Evolutionary conservation across 2,888 invertebrate genomes (phyloP), one percentile per base, ranked within the genome.

Genomic region (Orthonevra nobilis): DNA sequence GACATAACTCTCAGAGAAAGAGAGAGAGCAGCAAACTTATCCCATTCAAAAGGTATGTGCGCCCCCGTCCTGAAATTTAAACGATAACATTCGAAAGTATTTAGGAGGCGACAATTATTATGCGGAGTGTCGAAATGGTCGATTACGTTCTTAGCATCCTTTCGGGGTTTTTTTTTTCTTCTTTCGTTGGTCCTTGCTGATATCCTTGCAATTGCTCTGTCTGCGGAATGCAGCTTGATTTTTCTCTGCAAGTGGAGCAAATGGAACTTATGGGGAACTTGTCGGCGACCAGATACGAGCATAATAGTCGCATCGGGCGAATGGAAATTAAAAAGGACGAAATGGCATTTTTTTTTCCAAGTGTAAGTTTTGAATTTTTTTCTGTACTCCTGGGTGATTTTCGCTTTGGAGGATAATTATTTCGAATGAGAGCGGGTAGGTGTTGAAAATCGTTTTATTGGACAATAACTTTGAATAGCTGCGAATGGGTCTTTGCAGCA

Each of bases 81-180:
- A 79, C 66, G 79, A 79, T 79, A 79, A 68, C 73, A 79, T 73
- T 79, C 61, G 61, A 72, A 73, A 79, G 79, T 73, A 73, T 79
- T 73, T 79, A 79, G 60, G 79, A 79, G 79, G 61, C 79, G 79
- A 79, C 79, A 73, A 79, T 66, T 79, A 79, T 73, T 73, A 79
- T 79, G 79, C 66, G 48, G 73, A 73, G 73, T 68, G 79, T 73
- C 66, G 79, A 79, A 79, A 79, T 73, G 54, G 79, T 73, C 79
- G 79, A 72, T 79, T 66, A 66, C 70, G 32, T 54, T 50, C 26
- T 12, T 32, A 36, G 30, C 15, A 48, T 58, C 46, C 32, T 50
- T 56, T 48, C n/a, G n/a, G n/a, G n/a, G n/a, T 28, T 26, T 20
- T 34, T 34, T 32, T 10, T 14, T 15, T 50, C 9, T 15, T 48